Percentiles rank a stretch among this genome's conserved stretches.
Evolutionary conservation across 2,113 vertebrate species (phyloP).

Genomic region (Lepus americanus): DNA sequence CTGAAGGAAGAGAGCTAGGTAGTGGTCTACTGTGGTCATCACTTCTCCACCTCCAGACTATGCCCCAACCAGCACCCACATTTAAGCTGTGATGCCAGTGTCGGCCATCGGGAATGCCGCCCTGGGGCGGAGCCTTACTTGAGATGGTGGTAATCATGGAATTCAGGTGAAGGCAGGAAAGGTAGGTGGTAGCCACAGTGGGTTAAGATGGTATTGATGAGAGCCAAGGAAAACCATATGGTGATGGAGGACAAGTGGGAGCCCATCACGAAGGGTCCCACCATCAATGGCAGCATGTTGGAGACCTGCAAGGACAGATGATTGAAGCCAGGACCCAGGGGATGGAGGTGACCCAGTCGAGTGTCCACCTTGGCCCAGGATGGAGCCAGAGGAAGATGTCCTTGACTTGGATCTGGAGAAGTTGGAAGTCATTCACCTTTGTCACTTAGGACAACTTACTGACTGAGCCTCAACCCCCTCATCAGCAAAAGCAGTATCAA

Average conservation of each 20-base stretch:
- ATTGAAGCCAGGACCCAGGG: background rate
- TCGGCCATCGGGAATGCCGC: accelerated
- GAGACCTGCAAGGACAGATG: slow-evolving; percentile 87
- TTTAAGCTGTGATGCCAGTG: background rate
- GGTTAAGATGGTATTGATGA: slow-evolving; percentile 91
- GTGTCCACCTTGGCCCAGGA: background rate
- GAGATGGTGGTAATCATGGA: slow-evolving; percentile 98
- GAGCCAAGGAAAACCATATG: slow-evolving; percentile 92
- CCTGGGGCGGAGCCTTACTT: slow-evolving; percentile 87
- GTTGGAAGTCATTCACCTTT: background rate
- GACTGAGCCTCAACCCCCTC: background rate
- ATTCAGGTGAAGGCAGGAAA: slow-evolving; percentile 95
- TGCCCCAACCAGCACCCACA: background rate
- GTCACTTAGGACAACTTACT: background rate
- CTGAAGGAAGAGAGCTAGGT: background rate
- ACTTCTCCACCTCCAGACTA: background rate
- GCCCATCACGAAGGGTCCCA: slow-evolving; percentile 91
- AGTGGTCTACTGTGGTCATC: too few species aligned
- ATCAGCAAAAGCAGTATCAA: background rate
- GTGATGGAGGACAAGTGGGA: slow-evolving; percentile 91
- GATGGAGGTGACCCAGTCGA: background rate
- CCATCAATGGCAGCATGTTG: slow-evolving; percentile 91
- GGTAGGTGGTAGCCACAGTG: slow-evolving; percentile 98
- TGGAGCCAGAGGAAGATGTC: background rate
- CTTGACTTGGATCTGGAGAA: background rate